Base-by-base conservation (phyloP, 1,140 invertebrate species). In the Monomorium pharaonis region DNA sequence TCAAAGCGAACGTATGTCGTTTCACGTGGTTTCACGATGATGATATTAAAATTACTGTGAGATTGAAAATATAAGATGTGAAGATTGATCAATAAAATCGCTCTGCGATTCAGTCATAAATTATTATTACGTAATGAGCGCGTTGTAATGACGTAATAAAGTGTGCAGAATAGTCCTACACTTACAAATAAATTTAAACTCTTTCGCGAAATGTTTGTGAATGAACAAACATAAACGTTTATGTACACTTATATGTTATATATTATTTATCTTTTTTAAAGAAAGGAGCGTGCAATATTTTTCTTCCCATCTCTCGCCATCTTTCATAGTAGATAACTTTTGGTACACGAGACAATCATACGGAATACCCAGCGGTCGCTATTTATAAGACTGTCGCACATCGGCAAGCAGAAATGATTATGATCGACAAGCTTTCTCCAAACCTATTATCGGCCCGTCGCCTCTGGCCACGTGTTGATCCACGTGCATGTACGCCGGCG, bases 401-500 rank as follows among this genome's bases (percentile, higher is more conserved):
- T 47, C 24, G 27, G 24, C 18, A 7, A 56, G 51, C 24, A 69
- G 33, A 27, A 37, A 30, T 27, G 49, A 80, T 75, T 42, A 21
- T n/a, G 60, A 75, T 54, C 58, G 88, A 87, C 84, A 76, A 85
- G 81, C 80, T 70, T 84, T 56, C 81, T 69, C n/a, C 58, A 89
- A 89, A 92, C 63, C 83, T 87, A 91, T 92, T 92, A 92, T 84
- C 88, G 90, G 65, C 27, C 70, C 80, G 87, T 88, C 86, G 89
- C 78, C 86, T 77, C 49, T 77, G 77, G 92, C 88, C 91, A 93
- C 92, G 91, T 92, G 92, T 92, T 91, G 90, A 84, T 92, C 91
- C 93, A 93, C 91, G 92, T 93, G 92, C 89, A 85, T 63, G 44
- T 44, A 33, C n/a, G 44, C n/a, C n/a, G 44, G 16, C 65, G 58